These are phyloP conservation scores for Cyphomyrus plagiostoma DNA, from an alignment of 2,113 vertebrate genomes.

Conservation along the genomic window DNA sequence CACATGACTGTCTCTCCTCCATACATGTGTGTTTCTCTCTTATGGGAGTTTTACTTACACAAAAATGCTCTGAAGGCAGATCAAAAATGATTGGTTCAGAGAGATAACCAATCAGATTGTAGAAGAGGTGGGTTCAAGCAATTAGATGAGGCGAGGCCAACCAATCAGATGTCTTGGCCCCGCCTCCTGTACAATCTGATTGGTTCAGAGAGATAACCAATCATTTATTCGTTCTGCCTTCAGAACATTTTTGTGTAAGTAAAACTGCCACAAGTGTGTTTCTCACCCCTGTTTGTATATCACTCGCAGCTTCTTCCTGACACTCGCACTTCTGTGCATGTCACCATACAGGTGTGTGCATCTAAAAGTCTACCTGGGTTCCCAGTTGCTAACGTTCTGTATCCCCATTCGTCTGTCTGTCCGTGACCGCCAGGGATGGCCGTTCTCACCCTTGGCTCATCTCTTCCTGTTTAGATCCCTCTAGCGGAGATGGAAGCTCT, in stretches of 20 bases:
- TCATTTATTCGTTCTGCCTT: too few species aligned
- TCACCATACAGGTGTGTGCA: constrained; percentile 1
- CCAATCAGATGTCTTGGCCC: too few species aligned
- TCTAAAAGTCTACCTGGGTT: not conserved
- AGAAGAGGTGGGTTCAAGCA: too few species aligned
- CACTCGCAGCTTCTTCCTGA: not conserved
- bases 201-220: too few species aligned
- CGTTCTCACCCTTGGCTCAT: constrained; percentile 76
- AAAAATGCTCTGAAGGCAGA: too few species aligned
- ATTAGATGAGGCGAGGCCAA: too few species aligned
- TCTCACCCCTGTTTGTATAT: not conserved
- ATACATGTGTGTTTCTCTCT: not conserved
- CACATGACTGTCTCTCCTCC: not conserved
- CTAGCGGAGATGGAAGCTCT: constrained; percentile 99
- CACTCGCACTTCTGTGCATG: not conserved
- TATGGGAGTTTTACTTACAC: too few species aligned
- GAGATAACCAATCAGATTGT: too few species aligned
- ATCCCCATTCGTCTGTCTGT: constrained; percentile 18
- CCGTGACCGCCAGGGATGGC: constrained; percentile 51
- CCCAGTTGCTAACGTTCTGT: not conserved
- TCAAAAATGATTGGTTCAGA: too few species aligned
- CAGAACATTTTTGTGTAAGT: too few species aligned
- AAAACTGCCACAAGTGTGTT: not conserved
- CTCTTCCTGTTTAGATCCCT: constrained; percentile 96
- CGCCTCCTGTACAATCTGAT: too few species aligned